Evolutionary conservation across 2,113 vertebrate species (phyloP).

Genomic region (Dasyprocta punctata): DNA sequence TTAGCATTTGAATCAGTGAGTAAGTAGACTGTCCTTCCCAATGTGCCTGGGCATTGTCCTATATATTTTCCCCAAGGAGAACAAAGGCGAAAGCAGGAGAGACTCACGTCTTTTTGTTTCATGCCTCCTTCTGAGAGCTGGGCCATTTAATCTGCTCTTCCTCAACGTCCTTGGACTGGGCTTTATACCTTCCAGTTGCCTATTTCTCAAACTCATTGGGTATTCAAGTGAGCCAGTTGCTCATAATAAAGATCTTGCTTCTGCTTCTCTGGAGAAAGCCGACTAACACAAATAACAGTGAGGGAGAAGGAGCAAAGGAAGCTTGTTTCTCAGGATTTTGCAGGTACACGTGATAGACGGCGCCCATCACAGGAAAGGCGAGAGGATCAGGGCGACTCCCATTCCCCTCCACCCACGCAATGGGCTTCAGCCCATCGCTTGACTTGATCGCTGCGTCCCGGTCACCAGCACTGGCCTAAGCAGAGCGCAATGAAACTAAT

Average conservation of each 20-base stretch:
- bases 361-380: not conserved
- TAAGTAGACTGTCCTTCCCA: not conserved
- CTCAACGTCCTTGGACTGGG: not conserved
- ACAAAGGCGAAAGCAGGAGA: not conserved
- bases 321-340: not conserved
- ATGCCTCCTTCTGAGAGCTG: accelerated
- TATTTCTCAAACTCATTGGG: not conserved
- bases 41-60: too few species aligned
- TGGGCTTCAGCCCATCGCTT: not conserved
- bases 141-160: not conserved
- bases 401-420: not conserved
- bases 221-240: not conserved
- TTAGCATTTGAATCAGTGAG: not conserved
- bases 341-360: not conserved
- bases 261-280: not conserved
- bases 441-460: not conserved
- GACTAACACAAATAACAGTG: not conserved
- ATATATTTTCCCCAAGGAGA: too few species aligned
- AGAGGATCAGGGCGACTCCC: accelerated
- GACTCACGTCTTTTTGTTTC: not conserved
- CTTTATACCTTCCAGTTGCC: not conserved
- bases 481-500: not conserved
- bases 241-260: not conserved
- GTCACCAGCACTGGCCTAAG: not conserved
- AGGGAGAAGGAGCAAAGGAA: not conserved